Evolutionary conservation across 2,113 vertebrate genomes (phyloP).

Genomic region (Burhinus bistriatus): DNA sequence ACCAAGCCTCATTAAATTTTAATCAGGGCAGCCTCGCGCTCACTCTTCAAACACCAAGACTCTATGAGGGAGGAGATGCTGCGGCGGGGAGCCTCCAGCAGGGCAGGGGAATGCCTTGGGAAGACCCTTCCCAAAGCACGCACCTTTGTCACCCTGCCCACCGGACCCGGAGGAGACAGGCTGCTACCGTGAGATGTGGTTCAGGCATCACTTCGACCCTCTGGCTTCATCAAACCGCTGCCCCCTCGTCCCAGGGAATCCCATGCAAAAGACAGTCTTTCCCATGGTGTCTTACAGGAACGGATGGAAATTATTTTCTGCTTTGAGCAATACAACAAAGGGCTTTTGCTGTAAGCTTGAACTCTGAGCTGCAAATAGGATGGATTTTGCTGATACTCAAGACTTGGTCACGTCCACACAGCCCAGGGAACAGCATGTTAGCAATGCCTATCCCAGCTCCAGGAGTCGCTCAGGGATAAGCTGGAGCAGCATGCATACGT

Average conservation of each 20-base stretch:
- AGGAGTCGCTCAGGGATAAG: neutral
- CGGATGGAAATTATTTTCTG: neutral
- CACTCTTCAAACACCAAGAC: neutral
- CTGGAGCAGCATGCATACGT: neutral
- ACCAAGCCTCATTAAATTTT: conserved; percentile 49
- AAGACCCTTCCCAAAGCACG: neutral
- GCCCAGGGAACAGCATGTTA: neutral
- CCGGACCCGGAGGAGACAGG: fast-evolving
- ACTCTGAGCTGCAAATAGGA: neutral
- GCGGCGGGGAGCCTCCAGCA: fast-evolving
- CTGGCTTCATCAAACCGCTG: neutral
- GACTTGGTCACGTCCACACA: neutral
- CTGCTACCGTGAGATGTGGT: neutral
- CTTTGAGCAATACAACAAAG: neutral
- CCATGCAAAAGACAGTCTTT: neutral
- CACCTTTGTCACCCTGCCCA: neutral
- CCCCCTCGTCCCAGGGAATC: neutral
- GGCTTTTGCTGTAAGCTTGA: neutral
- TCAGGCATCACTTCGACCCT: neutral
- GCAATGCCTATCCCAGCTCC: neutral
- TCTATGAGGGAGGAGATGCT: neutral
- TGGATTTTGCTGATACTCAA: neutral
- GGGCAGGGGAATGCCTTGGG: neutral
- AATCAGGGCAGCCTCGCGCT: neutral
- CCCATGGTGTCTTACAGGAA: neutral